Evolutionary conservation across 2,888 invertebrate species (phyloP).

Genomic region (Portevinia maculata): DNA sequence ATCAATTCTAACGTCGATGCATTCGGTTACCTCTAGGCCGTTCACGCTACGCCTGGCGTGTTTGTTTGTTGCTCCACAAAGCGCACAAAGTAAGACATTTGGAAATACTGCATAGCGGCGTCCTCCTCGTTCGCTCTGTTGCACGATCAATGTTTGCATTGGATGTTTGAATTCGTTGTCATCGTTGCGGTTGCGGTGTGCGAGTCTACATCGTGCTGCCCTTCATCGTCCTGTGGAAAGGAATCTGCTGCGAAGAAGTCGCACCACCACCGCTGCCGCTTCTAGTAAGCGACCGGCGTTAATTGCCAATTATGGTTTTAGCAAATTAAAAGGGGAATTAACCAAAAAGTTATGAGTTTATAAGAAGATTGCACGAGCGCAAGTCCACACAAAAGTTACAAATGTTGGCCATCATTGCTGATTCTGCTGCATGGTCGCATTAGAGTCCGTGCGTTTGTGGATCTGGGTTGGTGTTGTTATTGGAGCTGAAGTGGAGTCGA

Average conservation of each 20-base stretch:
- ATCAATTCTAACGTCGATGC: slow-evolving; percentile 50
- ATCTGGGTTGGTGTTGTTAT: background rate
- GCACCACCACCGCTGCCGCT: slow-evolving; percentile 11
- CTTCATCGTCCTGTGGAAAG: slow-evolving; percentile 10
- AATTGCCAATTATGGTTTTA: slow-evolving; percentile 73
- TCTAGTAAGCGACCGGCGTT: slow-evolving; percentile 68
- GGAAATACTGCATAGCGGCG: slow-evolving; percentile 25
- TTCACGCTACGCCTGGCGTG: slow-evolving; percentile 15
- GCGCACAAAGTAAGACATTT: slow-evolving; percentile 57
- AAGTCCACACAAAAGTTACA: slow-evolving; percentile 35
- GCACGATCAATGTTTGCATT: slow-evolving; percentile 3
- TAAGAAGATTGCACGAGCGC: slow-evolving; percentile 57
- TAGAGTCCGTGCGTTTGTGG: slow-evolving; percentile 3
- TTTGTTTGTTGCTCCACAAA: slow-evolving; percentile 59
- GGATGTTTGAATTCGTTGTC: slow-evolving; percentile 19
- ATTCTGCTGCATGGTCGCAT: slow-evolving; percentile 13
- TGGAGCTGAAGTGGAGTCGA: slow-evolving; percentile 4
- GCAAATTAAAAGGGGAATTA: slow-evolving; percentile 73
- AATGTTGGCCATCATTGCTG: slow-evolving; percentile 52
- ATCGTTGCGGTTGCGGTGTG: slow-evolving; percentile 9
- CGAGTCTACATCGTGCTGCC: background rate
- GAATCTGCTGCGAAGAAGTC: slow-evolving; percentile 16
- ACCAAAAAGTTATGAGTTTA: slow-evolving; percentile 73
- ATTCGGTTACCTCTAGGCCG: background rate
- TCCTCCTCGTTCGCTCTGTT: background rate